These are phyloP conservation scores for Napeogenes sylphis DNA, from an alignment of 2,888 invertebrate species.

Conservation along the genomic window DNA sequence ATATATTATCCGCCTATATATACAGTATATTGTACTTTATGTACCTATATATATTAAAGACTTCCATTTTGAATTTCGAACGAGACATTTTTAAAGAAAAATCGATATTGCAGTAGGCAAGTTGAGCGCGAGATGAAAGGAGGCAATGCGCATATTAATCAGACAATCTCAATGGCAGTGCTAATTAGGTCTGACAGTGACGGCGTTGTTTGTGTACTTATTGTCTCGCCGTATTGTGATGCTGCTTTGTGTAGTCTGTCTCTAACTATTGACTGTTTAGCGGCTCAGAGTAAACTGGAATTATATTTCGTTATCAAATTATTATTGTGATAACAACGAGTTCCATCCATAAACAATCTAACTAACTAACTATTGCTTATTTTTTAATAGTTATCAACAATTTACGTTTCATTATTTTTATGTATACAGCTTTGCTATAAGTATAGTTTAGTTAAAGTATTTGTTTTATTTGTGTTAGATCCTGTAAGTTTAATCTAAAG, in stretches of 20 bases:
- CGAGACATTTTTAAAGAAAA: slow-evolving; percentile 23
- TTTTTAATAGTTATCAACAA: no score
- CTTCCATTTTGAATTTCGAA: slow-evolving; percentile 3
- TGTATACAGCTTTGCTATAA: no score
- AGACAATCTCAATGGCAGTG: slow-evolving; percentile 69
- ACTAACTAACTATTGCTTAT: background rate
- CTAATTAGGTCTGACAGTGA: slow-evolving; percentile 74
- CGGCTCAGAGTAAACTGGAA: slow-evolving; percentile 20
- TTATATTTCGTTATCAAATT: slow-evolving; percentile 14
- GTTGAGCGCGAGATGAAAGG: slow-evolving; percentile 46
- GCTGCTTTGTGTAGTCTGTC: slow-evolving; percentile 47
- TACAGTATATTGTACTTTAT: background rate
- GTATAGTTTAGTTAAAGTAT: no score
- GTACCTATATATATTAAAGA: background rate
- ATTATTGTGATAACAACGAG: slow-evolving; percentile 14
- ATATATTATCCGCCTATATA: background rate
- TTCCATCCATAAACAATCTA: slow-evolving; percentile 1
- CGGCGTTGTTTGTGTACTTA: slow-evolving; percentile 57
- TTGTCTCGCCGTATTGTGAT: slow-evolving; percentile 61
- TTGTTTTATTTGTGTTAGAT: no score
- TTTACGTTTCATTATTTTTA: no score
- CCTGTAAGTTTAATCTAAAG: no score
- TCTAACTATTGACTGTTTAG: slow-evolving; percentile 31
- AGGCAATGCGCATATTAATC: slow-evolving; percentile 56
- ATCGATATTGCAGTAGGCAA: slow-evolving; percentile 32